These are phyloP conservation scores for Colostygia pectinataria DNA, from an alignment of 2,888 invertebrate genomes.

Conservation along the genomic window DNA sequence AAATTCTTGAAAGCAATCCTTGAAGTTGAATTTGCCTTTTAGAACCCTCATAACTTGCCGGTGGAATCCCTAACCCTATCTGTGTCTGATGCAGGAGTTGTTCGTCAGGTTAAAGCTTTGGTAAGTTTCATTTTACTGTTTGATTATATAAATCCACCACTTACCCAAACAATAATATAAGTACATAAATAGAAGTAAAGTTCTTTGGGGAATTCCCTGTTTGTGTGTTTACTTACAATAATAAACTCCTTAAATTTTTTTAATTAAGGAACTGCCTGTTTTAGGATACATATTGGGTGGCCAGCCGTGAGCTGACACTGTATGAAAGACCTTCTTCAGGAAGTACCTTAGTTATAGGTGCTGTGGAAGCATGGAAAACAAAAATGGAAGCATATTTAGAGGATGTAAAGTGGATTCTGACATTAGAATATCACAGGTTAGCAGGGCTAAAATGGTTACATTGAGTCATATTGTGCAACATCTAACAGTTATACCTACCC, in stretches of 20 bases:
- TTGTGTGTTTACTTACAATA: too few species aligned
- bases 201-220: too few species aligned
- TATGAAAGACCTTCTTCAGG: conserved; percentile 83
- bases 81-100: conserved; percentile 78
- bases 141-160: too few species aligned
- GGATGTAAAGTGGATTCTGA: conserved; percentile 87
- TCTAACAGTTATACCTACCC: not conserved
- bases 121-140: conserved; percentile 65
- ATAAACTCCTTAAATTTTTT: too few species aligned
- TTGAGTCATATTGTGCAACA: not conserved
- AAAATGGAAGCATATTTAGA: conserved; percentile 83
- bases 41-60: conserved; percentile 84
- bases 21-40: conserved; percentile 16
- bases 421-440: conserved; percentile 86
- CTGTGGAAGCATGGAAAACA: conserved; percentile 86
- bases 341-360: conserved; percentile 74
- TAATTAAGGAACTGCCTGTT: conserved; percentile 29
- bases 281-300: conserved; percentile 83
- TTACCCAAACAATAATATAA: too few species aligned
- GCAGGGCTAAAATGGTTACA: not conserved
- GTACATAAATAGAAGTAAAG: too few species aligned
- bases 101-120: conserved; percentile 84
- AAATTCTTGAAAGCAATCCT: conserved; percentile 7
- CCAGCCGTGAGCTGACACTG: conserved; percentile 77
- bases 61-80: conserved; percentile 73